Percentiles rank a stretch among this genome's conserved stretches.
These are phyloP conservation scores for Danio tinwini DNA, from an alignment of 2,797 vertebrate genomes.

Conservation along the genomic window DNA sequence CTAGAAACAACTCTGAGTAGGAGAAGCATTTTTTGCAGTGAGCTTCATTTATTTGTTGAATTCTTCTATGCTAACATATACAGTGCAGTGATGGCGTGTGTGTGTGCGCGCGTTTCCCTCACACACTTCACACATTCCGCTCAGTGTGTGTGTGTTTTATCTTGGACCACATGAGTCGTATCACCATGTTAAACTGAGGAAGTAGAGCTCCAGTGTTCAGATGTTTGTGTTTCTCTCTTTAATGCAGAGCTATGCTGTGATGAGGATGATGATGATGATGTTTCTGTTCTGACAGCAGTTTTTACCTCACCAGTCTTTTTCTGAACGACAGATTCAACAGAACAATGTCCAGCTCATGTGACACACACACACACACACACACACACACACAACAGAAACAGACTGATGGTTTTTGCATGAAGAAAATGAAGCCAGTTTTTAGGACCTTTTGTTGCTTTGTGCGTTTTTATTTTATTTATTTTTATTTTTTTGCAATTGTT, in stretches of 20 bases:
- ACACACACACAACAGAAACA: too few relatives aligned
- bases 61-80: background rate
- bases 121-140: conserved; percentile 22
- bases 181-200: background rate
- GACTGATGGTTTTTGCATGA: background rate
- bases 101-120: background rate
- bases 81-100: background rate
- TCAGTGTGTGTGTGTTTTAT: background rate
- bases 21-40: too few relatives aligned
- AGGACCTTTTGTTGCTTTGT: background rate
- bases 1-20: too few relatives aligned
- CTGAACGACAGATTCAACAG: too few relatives aligned
- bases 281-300: too few relatives aligned
- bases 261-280: too few relatives aligned
- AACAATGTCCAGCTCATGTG: too few relatives aligned
- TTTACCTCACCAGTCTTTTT: too few relatives aligned
- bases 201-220: background rate
- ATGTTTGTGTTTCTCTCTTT: background rate
- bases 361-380: too few relatives aligned
- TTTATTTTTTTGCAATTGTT: background rate
- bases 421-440: background rate
- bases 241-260: too few relatives aligned
- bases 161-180: background rate
- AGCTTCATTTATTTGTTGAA: too few relatives aligned
- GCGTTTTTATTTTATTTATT: too few relatives aligned